Evolutionary conservation across 2,888 invertebrate species (phyloP), one percentile per base, ranked within the genome.

Genomic region (Lasioglossum villosulum): DNA sequence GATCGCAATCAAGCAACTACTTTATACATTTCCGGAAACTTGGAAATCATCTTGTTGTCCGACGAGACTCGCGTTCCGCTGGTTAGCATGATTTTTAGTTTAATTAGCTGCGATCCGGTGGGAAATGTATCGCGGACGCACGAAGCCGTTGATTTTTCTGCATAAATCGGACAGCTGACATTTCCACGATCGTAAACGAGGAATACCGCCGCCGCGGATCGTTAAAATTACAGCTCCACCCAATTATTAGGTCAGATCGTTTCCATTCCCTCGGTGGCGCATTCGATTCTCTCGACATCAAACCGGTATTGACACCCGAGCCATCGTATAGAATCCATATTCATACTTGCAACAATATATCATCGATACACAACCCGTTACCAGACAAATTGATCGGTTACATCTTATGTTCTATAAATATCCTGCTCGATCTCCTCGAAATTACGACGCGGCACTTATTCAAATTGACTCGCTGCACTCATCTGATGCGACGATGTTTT

Each of bases 121-220:
- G 16, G 63, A 59, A 80, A 56, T 66, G 56, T 45, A 72, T 56
- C 42, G 63, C 42, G 63, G 52, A 73, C 68, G 76, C 72, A 45
- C 39, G 63, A 70, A 19, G 30, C 48, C 39, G 83, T 72, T 42
- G 66, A 76, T 83, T 66, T 73, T 45, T 48, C 42, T 42, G 8
- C 39, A 6, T 48, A 1, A 12, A 23, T 30, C 63, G 30, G 27
- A 34, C 63, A 42, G 56, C 63, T 82, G 82, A 76, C 82, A 83
- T 82, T 81, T 83, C 63, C 72, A 81, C 42, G n/a, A 48, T 73
- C 71, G 37, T 82, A 68, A 82, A 73, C 45, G 66, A 37, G 45
- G 72, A 39, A 75, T 39, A 45, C 30, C 23, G 30, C 19, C 19
- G 23, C 10, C 48, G n/a, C 0, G 39, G 16, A 37, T 37, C 73